phyloP scores from a whole-genome alignment of 2,888 invertebrate species.

The Cosmia pyralina region DNA sequence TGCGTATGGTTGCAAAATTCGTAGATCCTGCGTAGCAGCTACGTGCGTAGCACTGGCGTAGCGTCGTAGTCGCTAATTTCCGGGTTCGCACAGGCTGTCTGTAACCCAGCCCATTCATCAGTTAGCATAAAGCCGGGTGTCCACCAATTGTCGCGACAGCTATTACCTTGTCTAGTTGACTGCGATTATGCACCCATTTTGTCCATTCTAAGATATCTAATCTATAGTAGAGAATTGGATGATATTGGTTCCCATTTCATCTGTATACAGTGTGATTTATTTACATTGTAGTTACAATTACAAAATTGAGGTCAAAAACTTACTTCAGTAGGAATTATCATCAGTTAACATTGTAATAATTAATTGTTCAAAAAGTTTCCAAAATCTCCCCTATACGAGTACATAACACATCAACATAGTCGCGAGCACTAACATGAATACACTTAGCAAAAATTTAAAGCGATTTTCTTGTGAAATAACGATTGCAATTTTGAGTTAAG shows the following conservation, averaged over 20 bases:
- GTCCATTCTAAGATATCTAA: not conserved
- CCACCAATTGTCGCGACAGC: conserved; percentile 36
- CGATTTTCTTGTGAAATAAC: too few species aligned
- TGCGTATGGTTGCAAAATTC: not conserved
- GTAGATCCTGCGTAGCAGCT: conserved; percentile 8
- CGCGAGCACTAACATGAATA: too few species aligned
- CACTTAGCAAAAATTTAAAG: too few species aligned
- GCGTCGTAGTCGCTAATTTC: conserved; percentile 32
- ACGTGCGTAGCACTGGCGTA: conserved; percentile 5
- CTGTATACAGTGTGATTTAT: not conserved
- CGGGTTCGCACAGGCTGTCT: conserved; percentile 20
- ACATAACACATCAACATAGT: not conserved
- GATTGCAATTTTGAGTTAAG: too few species aligned
- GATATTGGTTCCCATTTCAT: not conserved
- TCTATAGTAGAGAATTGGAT: not conserved
- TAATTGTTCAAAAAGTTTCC: not conserved
- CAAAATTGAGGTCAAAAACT: not conserved
- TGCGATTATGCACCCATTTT: conserved; percentile 2
- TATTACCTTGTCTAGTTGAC: conserved; percentile 28
- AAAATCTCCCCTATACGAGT: not conserved
- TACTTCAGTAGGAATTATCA: not conserved
- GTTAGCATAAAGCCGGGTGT: conserved; percentile 41
- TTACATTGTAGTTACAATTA: not conserved
- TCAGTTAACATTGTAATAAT: too few species aligned
- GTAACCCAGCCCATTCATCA: conserved; percentile 46